Conservation (phyloP, 2,888 invertebrate genomes). For the Torymus texanus region DNA sequence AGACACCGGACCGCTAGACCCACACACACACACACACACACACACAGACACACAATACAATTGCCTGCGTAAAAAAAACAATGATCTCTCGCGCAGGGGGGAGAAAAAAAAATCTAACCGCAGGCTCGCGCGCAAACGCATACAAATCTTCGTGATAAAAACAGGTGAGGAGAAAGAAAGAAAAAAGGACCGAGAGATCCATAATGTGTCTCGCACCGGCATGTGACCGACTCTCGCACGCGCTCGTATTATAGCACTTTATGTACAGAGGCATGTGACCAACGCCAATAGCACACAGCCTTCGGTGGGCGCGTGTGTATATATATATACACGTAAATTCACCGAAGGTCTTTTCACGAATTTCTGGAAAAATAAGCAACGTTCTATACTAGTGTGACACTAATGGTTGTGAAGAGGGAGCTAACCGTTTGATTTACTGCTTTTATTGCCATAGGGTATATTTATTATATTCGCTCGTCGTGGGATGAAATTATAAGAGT, state of each 20-base stretch:
- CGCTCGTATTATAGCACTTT: too few species aligned
- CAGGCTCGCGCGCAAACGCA: not conserved
- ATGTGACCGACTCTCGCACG: too few species aligned
- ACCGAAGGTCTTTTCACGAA: slow-evolving; percentile 36
- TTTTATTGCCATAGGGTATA: too few species aligned
- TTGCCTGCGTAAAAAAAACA: too few species aligned
- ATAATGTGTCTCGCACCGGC: not conserved
- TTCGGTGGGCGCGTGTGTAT: not conserved
- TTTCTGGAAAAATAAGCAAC: slow-evolving; percentile 21
- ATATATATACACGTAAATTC: slow-evolving; percentile 12
- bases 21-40: too few species aligned
- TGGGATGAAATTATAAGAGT: too few species aligned
- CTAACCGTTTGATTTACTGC: too few species aligned
- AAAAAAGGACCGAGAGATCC: not conserved
- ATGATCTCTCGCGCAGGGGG: not conserved
- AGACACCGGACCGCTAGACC: too few species aligned
- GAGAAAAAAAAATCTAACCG: not conserved
- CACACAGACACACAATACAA: too few species aligned
- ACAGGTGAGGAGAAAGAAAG: not conserved
- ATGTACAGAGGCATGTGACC: not conserved
- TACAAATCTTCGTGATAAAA: not conserved
- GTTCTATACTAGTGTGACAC: too few species aligned
- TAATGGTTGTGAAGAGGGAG: too few species aligned
- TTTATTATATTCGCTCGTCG: too few species aligned
- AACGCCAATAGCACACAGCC: not conserved